A percentile compares a stretch with the other conserved stretches of the same genome.
Conservation (phyloP, 2,113 vertebrate genomes). For the Hucho hucho region DNA sequence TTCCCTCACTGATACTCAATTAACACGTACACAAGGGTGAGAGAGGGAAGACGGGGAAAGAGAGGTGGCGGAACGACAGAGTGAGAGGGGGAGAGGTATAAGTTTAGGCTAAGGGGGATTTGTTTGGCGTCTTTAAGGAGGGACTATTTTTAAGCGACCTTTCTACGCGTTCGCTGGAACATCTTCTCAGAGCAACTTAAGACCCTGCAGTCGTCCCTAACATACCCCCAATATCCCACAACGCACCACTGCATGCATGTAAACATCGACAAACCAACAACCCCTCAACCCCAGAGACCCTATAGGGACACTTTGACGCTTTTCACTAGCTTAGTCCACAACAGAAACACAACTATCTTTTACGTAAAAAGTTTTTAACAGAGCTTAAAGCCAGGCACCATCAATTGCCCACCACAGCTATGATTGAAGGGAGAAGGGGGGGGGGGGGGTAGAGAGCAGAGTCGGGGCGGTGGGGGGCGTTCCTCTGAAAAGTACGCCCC, state of each 20-base stretch:
- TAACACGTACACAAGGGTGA: background rate
- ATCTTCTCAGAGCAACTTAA: conserved; percentile 1
- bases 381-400: no score
- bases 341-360: no score
- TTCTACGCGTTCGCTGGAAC: background rate
- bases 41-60: background rate
- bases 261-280: background rate
- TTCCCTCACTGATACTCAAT: background rate
- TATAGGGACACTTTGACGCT: background rate
- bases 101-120: conserved; percentile 10
- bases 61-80: background rate
- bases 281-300: no score
- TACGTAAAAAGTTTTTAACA: no score
- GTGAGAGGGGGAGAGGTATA: background rate
- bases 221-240: background rate
- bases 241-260: background rate
- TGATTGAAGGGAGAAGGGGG: no score
- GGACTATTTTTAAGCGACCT: conserved; percentile 27
- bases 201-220: background rate
- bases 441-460: no score
- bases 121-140: conserved; percentile 4
- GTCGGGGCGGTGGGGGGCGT: background rate
- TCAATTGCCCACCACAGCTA: no score
- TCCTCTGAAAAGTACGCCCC: background rate
- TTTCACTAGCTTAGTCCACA: no score